These are phyloP conservation scores for Periophthalmus magnuspinnatus DNA, from an alignment of 2,797 vertebrate species.

Conservation along the genomic window DNA sequence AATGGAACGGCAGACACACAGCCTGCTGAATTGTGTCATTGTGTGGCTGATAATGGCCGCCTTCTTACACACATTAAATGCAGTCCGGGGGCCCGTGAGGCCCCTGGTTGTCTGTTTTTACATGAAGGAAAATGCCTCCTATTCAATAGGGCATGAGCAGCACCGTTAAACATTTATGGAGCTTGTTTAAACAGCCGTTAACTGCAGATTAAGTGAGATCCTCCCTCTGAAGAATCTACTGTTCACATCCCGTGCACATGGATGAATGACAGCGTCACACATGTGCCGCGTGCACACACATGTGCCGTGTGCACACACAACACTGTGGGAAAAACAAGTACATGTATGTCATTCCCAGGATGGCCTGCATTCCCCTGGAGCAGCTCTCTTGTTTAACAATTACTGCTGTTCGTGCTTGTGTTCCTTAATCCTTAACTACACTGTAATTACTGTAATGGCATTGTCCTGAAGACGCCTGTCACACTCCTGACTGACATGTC, in stretches of 20 bases:
- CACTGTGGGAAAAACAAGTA: slow-evolving; percentile 16
- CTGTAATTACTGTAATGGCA: slow-evolving; percentile 6
- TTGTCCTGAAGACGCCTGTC: slow-evolving; percentile 8
- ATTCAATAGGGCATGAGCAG: slow-evolving; percentile 65
- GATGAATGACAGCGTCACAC: slow-evolving; percentile 11
- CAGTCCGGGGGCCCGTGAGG: slow-evolving; percentile 52
- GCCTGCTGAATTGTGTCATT: slow-evolving; percentile 72
- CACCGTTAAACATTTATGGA: slow-evolving; percentile 68
- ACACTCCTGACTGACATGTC: slow-evolving; percentile 4
- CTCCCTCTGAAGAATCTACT: slow-evolving; percentile 53
- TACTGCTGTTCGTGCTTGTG: slow-evolving; percentile 3
- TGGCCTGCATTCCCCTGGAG: slow-evolving; percentile 1
- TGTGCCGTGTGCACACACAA: neutral
- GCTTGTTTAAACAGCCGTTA: slow-evolving; percentile 78
- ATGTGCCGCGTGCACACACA: slow-evolving; percentile 1
- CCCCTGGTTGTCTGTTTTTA: slow-evolving; percentile 65
- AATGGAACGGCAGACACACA: slow-evolving; percentile 56
- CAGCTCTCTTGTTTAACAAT: slow-evolving; percentile 16
- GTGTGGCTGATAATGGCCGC: slow-evolving; percentile 67
- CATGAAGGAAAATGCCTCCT: slow-evolving; percentile 71
- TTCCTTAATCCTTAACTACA: slow-evolving; percentile 8
- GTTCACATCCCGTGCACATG: slow-evolving; percentile 39
- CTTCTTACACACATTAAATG: slow-evolving; percentile 71
- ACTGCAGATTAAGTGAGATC: slow-evolving; percentile 75
- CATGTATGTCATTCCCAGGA: slow-evolving; percentile 20